phyloP scores from a whole-genome alignment of 2,113 vertebrate species.

The Speoplatyrhinus poulsoni region DNA sequence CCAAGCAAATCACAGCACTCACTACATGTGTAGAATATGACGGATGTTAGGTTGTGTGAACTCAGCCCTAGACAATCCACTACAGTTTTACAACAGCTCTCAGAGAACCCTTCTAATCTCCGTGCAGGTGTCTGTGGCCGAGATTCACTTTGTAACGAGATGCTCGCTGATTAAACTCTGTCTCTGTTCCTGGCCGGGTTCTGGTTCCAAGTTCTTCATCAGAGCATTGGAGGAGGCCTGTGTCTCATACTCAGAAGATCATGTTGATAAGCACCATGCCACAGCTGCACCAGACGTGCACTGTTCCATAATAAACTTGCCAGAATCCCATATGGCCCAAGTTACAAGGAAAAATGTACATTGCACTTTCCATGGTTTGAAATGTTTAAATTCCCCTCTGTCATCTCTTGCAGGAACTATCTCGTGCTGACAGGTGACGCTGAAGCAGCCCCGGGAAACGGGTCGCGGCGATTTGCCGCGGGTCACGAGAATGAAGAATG shows the following conservation, averaged over 20 bases:
- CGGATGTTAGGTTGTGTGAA: constrained; percentile 33
- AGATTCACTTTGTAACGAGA: constrained; percentile 10
- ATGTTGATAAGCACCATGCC: constrained; percentile 43
- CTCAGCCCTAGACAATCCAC: constrained; percentile 23
- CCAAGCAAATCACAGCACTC: neutral
- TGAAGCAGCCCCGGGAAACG: constrained; percentile 41
- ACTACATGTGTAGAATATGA: constrained; percentile 18
- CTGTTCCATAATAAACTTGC: constrained; percentile 37
- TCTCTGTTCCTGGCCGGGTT: neutral
- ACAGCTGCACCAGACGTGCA: constrained; percentile 35
- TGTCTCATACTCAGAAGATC: constrained; percentile 24
- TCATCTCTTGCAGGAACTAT: constrained; percentile 49
- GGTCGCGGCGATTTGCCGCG: constrained; percentile 55
- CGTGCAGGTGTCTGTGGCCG: constrained; percentile 39
- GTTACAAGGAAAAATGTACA: constrained; percentile 45
- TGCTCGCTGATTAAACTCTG: constrained; percentile 20
- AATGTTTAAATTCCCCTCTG: constrained; percentile 70
- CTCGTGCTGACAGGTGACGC: constrained; percentile 46
- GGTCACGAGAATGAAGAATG: constrained; percentile 63
- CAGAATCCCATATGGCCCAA: constrained; percentile 39
- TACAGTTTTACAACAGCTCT: constrained; percentile 29
- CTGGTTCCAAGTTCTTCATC: constrained; percentile 21
- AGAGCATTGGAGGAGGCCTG: constrained; percentile 13
- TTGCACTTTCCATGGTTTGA: constrained; percentile 53
- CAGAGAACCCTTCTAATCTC: constrained; percentile 25